Evolutionary conservation across 1,140 invertebrate genomes (phyloP), one percentile per base, ranked within the genome.

Genomic region (Drosophila orena): DNA sequence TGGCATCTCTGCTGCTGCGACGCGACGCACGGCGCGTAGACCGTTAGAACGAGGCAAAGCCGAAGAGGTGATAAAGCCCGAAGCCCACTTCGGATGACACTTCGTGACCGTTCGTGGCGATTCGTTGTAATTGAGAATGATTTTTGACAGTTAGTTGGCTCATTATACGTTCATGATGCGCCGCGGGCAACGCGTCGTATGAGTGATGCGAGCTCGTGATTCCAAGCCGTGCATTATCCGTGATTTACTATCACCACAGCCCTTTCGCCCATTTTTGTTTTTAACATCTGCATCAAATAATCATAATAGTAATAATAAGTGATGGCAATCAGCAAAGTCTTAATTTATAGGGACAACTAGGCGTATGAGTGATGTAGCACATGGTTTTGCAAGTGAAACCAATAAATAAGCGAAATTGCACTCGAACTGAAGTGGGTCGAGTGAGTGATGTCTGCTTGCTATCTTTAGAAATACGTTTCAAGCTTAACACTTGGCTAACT

Each of bases 111-210:
- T 34, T 50, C n/a, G 47, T 8, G 47, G 27, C 42, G 22, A n/a
- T 49, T 70, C 46, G 69, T 47, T 17, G 15, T 38, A 52, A 71
- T 59, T 61, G 80, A 61, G 44, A 61, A 75, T 64, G 40, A 56
- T 55, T 61, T 81, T 81, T 57, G 78, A 78, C 83, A 78, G 58
- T 78, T 81, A 66, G 62, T 73, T 71, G 78, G 56, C 64, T 64
- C 57, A 78, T 78, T 88, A 76, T 30, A 17, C 22, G 64, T 30
- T 74, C 57, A 70, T 59, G 53, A 56, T 58, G 68, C 44, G 56
- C 72, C 46, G 42, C 56, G 27, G 61, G 20, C 40, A 50, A 61
- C 50, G 35, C 11, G 64, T 35, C 64, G 64, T 80, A 50, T 69
- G 30, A 72, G 49, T 58, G 73, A 72, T 34, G 34, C 24, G 53